Conservation (phyloP, 2,113 vertebrate species). For the Pachycephala philippinensis region DNA sequence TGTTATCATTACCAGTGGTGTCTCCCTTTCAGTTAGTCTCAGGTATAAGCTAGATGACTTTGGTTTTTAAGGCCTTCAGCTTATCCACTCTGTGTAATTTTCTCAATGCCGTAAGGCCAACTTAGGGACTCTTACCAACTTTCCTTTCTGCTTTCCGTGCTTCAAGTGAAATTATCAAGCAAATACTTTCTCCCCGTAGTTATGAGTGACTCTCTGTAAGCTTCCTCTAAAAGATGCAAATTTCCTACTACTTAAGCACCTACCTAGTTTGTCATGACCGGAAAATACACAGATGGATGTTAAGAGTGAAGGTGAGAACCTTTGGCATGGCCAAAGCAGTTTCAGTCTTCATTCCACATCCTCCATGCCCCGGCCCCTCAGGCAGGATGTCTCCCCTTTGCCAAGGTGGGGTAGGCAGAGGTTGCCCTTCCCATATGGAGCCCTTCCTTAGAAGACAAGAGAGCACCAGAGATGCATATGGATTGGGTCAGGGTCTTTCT, state of each 20-base stretch:
- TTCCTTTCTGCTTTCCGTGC: neutral
- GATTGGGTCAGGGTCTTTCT: neutral
- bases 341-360: neutral
- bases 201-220: fast-evolving
- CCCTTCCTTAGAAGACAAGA: neutral
- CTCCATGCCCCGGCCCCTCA: neutral
- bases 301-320: neutral
- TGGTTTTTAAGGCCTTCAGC: neutral
- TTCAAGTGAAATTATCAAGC: neutral
- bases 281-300: neutral
- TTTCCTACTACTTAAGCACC: neutral
- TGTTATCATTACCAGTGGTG: neutral
- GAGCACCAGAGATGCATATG: neutral
- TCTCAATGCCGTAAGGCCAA: neutral
- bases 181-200: neutral
- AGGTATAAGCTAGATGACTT: neutral
- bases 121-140: neutral
- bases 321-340: neutral
- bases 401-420: neutral
- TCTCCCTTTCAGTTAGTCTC: neutral
- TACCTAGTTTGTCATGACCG: fast-evolving
- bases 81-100: neutral
- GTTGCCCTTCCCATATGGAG: fast-evolving
- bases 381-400: neutral
- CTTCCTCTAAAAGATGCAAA: neutral